A percentile compares a stretch with the other conserved stretches of the same genome.
Evolutionary conservation across 2,888 invertebrate genomes (phyloP).

Genomic region (Cryptosula pallasiana): DNA sequence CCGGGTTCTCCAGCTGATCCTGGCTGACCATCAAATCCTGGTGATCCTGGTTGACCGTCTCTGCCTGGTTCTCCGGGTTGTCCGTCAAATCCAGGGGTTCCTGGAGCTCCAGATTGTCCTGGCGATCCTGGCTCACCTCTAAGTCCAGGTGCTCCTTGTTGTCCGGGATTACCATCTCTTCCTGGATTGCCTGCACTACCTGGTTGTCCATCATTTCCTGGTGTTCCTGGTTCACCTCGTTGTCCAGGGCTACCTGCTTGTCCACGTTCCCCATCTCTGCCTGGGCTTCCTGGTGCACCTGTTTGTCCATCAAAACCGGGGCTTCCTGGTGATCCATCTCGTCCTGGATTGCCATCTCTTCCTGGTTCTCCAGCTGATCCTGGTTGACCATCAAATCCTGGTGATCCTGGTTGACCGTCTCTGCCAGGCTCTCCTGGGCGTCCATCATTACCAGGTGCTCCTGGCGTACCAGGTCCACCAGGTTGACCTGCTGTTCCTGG

Average conservation of each 20-base stretch:
- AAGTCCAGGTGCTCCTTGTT: not conserved
- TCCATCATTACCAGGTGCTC: slow-evolving; percentile 11
- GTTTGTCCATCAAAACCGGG: not conserved
- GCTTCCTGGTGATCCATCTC: slow-evolving; percentile 9
- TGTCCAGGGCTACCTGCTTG: not conserved
- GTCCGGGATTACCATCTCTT: not conserved
- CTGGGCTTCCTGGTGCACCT: slow-evolving; percentile 9
- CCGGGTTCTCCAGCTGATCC: slow-evolving; percentile 4
- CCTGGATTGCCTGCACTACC: not conserved
- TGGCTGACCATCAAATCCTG: slow-evolving; percentile 26
- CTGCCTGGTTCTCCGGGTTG: slow-evolving; percentile 19
- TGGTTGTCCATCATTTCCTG: not conserved
- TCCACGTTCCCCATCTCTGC: slow-evolving; percentile 23
- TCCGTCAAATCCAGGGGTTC: slow-evolving; percentile 23
- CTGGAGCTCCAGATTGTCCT: slow-evolving; percentile 13
- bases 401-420: not conserved
- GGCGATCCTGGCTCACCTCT: slow-evolving; percentile 6
- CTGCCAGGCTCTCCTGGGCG: not conserved
- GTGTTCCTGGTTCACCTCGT: not conserved
- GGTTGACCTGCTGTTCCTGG: not conserved
- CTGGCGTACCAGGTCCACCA: slow-evolving; percentile 16
- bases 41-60: slow-evolving; percentile 9
- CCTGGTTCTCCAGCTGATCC: not conserved
- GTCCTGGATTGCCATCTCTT: not conserved
- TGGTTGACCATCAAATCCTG: not conserved